Conservation (phyloP, 1,140 invertebrate species). For the Trachymyrmex cornetzi region DNA sequence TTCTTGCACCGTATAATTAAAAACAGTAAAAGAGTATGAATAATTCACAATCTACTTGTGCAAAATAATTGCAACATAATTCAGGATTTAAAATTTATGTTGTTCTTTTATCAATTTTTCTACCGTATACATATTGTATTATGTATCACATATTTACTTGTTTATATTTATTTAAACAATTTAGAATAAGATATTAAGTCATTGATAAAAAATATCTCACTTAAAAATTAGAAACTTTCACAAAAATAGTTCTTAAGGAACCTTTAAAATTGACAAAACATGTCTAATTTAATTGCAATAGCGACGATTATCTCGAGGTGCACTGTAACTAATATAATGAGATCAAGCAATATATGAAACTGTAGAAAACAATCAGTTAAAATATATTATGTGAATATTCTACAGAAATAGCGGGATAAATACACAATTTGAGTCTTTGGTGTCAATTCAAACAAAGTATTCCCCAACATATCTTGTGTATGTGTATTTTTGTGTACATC, state of each 20-base stretch:
- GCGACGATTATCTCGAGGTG: conserved; percentile 10
- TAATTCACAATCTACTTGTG: background rate
- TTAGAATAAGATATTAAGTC: background rate
- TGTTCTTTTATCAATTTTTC: background rate
- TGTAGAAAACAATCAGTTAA: conserved; percentile 31
- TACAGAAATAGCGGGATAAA: background rate
- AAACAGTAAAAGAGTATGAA: background rate
- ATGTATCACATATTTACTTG: background rate
- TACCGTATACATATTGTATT: background rate
- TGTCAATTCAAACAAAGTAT: conserved; percentile 42
- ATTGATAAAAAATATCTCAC: background rate
- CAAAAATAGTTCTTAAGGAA: background rate
- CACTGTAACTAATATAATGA: conserved; percentile 23
- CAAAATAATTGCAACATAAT: background rate
- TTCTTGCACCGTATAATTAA: background rate
- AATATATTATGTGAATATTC: conserved; percentile 28
- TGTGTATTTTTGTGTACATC: conserved; percentile 20
- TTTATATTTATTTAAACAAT: background rate
- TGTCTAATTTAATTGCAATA: conserved; percentile 2
- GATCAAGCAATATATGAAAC: conserved; percentile 7
- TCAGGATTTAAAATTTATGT: background rate
- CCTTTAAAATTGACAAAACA: background rate
- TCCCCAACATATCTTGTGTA: conserved; percentile 11
- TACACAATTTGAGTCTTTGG: conserved; percentile 19
- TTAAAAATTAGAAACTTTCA: background rate